Percentiles rank a stretch among this genome's conserved stretches.
Evolutionary conservation across 1,140 invertebrate genomes (phyloP).

Genomic region (Lepidotrigona ventralis): DNA sequence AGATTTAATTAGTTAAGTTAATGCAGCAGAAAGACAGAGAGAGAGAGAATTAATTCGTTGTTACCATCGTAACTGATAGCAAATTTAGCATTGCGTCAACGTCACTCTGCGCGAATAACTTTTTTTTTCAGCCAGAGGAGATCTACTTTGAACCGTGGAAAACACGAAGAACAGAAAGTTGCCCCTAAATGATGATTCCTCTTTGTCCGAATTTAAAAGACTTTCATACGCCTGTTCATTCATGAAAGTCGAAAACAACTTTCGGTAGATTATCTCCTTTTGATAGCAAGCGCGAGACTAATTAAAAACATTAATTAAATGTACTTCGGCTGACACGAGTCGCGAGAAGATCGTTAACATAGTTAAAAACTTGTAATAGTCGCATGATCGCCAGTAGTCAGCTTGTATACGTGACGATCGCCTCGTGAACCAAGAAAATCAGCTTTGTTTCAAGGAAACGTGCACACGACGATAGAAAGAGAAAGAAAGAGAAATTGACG

Average conservation of each 20-base stretch:
- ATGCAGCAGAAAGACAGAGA: too few species aligned
- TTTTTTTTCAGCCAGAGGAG: slow-evolving; percentile 29
- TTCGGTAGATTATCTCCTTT: neutral
- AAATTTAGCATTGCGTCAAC: slow-evolving; percentile 48
- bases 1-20: too few species aligned
- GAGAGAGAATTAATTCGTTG: neutral
- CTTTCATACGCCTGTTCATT: neutral
- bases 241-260: neutral
- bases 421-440: neutral
- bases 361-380: neutral
- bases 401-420: neutral
- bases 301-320: slow-evolving; percentile 24
- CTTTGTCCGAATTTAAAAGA: neutral
- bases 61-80: neutral
- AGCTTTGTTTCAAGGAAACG: neutral
- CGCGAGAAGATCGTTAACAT: slow-evolving; percentile 1
- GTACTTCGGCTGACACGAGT: neutral
- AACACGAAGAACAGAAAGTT: too few species aligned
- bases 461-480: neutral
- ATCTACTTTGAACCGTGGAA: too few species aligned
- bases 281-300: neutral
- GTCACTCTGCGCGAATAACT: neutral
- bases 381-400: neutral
- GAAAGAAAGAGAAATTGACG: neutral
- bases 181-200: neutral